Percentiles rank a stretch among this genome's conserved stretches.
phyloP scores from a whole-genome alignment of 1,140 invertebrate species.

The Drosophila pseudoobscura region DNA sequence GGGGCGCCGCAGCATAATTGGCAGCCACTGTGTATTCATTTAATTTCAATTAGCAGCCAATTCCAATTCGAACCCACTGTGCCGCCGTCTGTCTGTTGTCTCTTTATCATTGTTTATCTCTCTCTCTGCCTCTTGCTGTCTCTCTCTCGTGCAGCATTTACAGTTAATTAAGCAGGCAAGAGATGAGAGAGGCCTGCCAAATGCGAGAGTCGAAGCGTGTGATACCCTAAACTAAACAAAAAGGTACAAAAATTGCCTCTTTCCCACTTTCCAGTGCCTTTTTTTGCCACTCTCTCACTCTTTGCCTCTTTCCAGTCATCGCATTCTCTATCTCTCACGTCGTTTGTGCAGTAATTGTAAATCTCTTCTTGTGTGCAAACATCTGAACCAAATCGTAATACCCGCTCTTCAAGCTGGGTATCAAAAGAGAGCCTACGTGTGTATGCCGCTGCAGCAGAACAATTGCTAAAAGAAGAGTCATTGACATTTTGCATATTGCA shows the following conservation, averaged over 20 bases:
- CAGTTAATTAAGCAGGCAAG: constrained; percentile 63
- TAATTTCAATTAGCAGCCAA: constrained; percentile 47
- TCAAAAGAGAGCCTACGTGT: constrained; percentile 1
- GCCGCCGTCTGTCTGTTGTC: too few species aligned
- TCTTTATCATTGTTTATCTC: not conserved
- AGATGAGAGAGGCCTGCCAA: too few species aligned
- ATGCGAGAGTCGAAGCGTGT: too few species aligned
- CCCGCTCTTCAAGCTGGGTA: too few species aligned
- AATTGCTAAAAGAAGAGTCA: constrained; percentile 57
- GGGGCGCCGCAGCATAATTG: constrained; percentile 73
- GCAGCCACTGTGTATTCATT: constrained; percentile 28
- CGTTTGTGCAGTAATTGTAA: too few species aligned
- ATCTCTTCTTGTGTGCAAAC: too few species aligned
- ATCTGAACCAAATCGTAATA: too few species aligned
- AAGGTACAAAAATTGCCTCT: not conserved
- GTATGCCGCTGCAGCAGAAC: constrained; percentile 18
- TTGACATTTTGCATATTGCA: constrained; percentile 70
- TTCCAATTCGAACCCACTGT: constrained; percentile 25
- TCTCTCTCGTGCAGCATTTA: constrained; percentile 18
- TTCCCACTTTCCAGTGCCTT: too few species aligned
- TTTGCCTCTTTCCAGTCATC: constrained; percentile 5
- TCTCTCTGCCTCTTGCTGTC: too few species aligned
- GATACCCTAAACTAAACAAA: too few species aligned
- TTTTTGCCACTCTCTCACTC: not conserved
- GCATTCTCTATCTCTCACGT: constrained; percentile 61